A percentile compares a stretch with the other conserved stretches of the same genome.
phyloP scores from a whole-genome alignment of 2,113 vertebrate genomes.

The Orthonyx spaldingii region DNA sequence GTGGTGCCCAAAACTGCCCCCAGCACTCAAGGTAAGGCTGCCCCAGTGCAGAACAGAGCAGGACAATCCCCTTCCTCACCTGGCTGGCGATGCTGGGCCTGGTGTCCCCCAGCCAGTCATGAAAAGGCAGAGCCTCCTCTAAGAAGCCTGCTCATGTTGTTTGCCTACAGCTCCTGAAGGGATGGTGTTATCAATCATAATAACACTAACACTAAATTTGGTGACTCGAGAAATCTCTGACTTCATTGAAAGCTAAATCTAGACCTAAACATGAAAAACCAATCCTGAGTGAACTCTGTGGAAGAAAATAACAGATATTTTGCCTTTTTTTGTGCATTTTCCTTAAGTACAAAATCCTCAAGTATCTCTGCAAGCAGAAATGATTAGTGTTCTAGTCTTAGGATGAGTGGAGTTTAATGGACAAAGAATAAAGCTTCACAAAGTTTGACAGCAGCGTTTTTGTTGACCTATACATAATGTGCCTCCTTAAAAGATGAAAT shows the following conservation, averaged over 20 bases:
- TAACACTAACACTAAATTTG: not conserved
- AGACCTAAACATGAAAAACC: constrained; percentile 45
- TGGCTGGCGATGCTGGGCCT: fast-evolving
- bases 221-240: not conserved
- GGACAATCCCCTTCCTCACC: not conserved
- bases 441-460: constrained; percentile 39
- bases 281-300: constrained; percentile 37
- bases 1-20: not conserved
- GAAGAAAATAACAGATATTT: constrained; percentile 29
- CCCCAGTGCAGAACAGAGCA: fast-evolving
- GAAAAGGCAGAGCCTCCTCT: not conserved
- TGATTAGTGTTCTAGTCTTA: constrained; percentile 65
- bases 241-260: not conserved
- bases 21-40: fast-evolving
- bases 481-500: not conserved
- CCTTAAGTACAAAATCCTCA: constrained; percentile 48
- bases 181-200: not conserved
- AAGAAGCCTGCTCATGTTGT: not conserved
- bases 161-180: not conserved
- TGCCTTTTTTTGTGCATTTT: constrained; percentile 49
- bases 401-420: constrained; percentile 27
- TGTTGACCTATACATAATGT: constrained; percentile 13
- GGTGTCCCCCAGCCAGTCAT: too few relatives aligned
- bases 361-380: constrained; percentile 61
- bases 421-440: constrained; percentile 44